phyloP scores from a whole-genome alignment of 2,113 vertebrate species.

The Noctilio leporinus region DNA sequence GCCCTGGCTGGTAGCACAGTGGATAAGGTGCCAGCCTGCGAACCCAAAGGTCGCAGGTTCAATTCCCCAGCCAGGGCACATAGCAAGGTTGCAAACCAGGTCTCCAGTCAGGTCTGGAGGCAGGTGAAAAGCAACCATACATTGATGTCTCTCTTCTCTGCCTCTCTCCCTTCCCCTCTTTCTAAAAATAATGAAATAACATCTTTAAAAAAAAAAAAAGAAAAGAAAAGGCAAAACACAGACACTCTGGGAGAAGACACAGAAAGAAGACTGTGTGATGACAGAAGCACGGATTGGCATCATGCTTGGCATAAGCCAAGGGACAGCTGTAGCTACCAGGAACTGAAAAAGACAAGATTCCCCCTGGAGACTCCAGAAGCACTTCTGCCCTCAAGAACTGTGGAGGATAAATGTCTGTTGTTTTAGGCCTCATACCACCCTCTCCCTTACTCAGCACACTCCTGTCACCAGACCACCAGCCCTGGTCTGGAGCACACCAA shows the following conservation, averaged over 20 bases:
- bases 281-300: background rate
- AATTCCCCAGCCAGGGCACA: no score
- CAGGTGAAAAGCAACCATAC: no score
- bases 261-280: background rate
- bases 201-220: no score
- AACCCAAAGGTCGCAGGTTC: no score
- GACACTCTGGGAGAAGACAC: background rate
- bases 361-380: background rate
- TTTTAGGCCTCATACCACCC: background rate
- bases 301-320: background rate
- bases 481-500: background rate
- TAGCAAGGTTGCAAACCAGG: no score
- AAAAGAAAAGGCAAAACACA: background rate
- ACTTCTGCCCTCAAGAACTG: background rate
- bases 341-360: background rate
- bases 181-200: no score
- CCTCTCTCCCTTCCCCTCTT: no score
- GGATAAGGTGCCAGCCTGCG: no score
- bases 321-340: background rate
- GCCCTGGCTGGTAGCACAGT: no score
- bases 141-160: no score
- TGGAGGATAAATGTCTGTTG: background rate
- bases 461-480: background rate
- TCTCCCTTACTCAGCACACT: fast-evolving
- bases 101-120: no score